Evolutionary conservation across 2,797 vertebrate genomes (phyloP).

Genomic region (Arctocebus calabarensis): DNA sequence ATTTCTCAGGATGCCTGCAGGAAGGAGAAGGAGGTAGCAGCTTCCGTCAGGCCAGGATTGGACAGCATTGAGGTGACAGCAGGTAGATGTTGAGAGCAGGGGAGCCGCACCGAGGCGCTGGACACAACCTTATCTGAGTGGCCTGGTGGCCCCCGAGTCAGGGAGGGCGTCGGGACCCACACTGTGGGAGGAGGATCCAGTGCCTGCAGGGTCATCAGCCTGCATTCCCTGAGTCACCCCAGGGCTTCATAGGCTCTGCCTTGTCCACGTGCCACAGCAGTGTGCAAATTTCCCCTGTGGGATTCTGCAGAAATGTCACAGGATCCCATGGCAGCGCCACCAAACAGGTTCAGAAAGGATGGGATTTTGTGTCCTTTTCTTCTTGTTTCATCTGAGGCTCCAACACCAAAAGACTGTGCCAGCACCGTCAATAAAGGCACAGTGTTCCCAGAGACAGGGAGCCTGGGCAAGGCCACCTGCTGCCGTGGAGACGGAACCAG

Average conservation of each 20-base stretch:
- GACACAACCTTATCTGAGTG: not conserved
- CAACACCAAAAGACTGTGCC: not conserved
- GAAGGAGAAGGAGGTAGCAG: not conserved
- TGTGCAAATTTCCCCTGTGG: not conserved
- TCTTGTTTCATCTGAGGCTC: not conserved
- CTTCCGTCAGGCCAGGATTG: not conserved
- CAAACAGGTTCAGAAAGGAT: not conserved
- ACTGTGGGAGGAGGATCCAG: not conserved
- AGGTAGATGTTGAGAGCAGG: not conserved
- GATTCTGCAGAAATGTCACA: not conserved
- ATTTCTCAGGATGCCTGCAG: not conserved
- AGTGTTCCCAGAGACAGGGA: not conserved
- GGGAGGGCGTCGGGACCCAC: not conserved
- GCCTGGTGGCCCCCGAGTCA: not conserved
- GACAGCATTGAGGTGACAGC: not conserved
- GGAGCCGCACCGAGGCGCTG: not conserved
- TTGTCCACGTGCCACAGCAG: accelerated
- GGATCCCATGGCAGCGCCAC: too few species aligned
- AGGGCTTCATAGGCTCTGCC: not conserved
- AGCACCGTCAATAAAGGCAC: too few species aligned
- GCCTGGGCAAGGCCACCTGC: not conserved
- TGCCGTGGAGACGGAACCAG: not conserved
- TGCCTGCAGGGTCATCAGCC: not conserved
- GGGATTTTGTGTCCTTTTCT: not conserved
- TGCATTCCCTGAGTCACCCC: not conserved